Evolutionary conservation across 2,113 vertebrate species (phyloP).

Genomic region (Triplophysa tibetana): DNA sequence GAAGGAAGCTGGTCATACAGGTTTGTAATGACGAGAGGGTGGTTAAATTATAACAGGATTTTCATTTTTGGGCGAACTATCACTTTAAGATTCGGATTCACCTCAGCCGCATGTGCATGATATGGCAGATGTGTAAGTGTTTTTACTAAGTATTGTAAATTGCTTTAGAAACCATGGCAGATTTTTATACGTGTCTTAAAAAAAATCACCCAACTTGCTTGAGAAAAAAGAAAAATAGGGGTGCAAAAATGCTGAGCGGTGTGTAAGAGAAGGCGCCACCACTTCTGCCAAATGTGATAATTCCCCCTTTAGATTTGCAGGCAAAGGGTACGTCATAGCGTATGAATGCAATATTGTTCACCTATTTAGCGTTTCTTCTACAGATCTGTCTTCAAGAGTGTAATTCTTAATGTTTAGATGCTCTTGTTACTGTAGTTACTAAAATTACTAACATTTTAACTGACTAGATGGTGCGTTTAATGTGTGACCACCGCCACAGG

Average conservation of each 20-base stretch:
- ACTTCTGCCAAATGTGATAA: slow-evolving; percentile 21
- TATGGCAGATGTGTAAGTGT: slow-evolving; percentile 32
- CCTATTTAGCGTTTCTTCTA: slow-evolving; percentile 50
- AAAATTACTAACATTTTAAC: slow-evolving; percentile 58
- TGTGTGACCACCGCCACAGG: slow-evolving; percentile 57
- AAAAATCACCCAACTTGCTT: slow-evolving; percentile 23
- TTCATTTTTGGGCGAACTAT: background rate
- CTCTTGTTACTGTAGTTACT: slow-evolving; percentile 56
- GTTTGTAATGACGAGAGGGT: no score
- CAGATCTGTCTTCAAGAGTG: slow-evolving; percentile 61
- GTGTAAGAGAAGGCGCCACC: slow-evolving; percentile 18
- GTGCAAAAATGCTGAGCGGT: slow-evolving; percentile 13
- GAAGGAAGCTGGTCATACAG: no score
- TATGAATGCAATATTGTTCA: slow-evolving; percentile 56
- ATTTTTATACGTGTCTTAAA: slow-evolving; percentile 21
- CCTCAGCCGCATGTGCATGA: slow-evolving; percentile 39
- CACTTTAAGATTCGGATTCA: background rate
- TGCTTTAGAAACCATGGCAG: slow-evolving; percentile 14
- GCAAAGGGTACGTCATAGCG: slow-evolving; percentile 52
- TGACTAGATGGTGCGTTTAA: slow-evolving; percentile 59
- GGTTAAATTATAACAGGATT: no score
- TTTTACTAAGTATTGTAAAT: slow-evolving; percentile 42
- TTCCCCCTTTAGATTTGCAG: slow-evolving; percentile 43
- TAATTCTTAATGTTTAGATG: slow-evolving; percentile 46
- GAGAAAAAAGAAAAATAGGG: background rate